A percentile compares a stretch with the other conserved stretches of the same genome.
phyloP scores from a whole-genome alignment of 2,888 invertebrate species.

The Agonopterix arenella region DNA sequence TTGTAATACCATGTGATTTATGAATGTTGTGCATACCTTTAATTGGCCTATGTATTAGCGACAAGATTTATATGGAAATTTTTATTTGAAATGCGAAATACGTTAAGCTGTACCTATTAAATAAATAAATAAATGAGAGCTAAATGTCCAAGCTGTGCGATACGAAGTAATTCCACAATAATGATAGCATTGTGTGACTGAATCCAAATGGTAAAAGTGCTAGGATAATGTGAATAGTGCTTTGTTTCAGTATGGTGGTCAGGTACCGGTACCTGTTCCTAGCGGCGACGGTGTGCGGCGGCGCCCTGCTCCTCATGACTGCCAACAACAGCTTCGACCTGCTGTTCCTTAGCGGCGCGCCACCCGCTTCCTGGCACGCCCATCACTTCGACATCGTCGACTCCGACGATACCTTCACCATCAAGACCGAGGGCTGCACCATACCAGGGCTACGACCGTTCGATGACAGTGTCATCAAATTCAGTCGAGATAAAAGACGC shows the following conservation, averaged over 20 bases:
- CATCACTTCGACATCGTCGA: slow-evolving; percentile 16
- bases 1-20: too few species aligned
- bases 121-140: too few species aligned
- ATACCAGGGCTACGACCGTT: slow-evolving; percentile 80
- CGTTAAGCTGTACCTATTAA: too few species aligned
- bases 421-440: slow-evolving; percentile 81
- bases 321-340: slow-evolving; percentile 44
- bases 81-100: too few species aligned
- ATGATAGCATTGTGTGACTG: too few species aligned
- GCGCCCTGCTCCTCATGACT: slow-evolving; percentile 50
- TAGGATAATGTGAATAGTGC: neutral
- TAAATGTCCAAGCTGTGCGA: too few species aligned
- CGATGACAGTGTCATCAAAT: slow-evolving; percentile 73
- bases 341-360: slow-evolving; percentile 35
- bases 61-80: too few species aligned
- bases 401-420: slow-evolving; percentile 56
- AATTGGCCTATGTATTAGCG: too few species aligned
- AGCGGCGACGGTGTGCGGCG: slow-evolving; percentile 44
- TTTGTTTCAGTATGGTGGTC: slow-evolving; percentile 52
- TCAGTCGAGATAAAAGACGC: slow-evolving; percentile 62
- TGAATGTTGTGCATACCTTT: too few species aligned
- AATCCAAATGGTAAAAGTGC: too few species aligned
- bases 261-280: slow-evolving; percentile 55
- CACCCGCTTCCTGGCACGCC: slow-evolving; percentile 12
- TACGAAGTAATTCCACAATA: too few species aligned